Percentiles rank a stretch among this genome's conserved stretches.
phyloP scores from a whole-genome alignment of 2,113 vertebrate genomes.

The Macrotus californicus region DNA sequence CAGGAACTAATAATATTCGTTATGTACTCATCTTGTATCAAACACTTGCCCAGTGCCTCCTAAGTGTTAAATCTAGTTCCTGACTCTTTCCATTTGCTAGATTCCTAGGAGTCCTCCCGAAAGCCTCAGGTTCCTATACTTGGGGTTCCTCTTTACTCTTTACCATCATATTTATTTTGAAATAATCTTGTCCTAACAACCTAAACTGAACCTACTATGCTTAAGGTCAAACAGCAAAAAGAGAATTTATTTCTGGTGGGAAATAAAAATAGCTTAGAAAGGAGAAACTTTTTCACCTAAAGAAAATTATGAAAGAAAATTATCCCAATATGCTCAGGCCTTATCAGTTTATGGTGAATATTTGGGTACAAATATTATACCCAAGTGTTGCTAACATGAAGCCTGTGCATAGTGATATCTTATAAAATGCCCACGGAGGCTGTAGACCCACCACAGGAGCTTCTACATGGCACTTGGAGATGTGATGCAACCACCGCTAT shows the following conservation, averaged over 20 bases:
- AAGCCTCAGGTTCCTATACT: background rate
- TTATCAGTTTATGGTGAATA: background rate
- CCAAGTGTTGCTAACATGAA: background rate
- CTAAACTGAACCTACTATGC: background rate
- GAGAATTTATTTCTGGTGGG: background rate
- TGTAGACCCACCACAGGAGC: background rate
- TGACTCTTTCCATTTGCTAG: background rate
- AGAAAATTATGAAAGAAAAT: background rate
- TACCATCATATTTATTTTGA: background rate
- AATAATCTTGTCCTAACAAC: background rate
- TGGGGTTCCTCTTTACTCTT: background rate
- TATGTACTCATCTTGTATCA: background rate
- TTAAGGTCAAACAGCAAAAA: background rate
- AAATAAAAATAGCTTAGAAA: background rate
- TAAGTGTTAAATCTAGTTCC: background rate
- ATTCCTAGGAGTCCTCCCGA: background rate
- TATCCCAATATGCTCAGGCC: background rate
- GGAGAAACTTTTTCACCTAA: background rate
- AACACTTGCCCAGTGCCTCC: background rate
- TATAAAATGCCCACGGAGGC: background rate
- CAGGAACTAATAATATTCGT: background rate
- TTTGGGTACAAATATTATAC: background rate
- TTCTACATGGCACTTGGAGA: background rate
- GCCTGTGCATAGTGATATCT: background rate
- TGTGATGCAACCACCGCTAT: background rate